These are phyloP conservation scores for Sebastes trivittatus DNA, from an alignment of 2,797 vertebrate genomes.

Conservation along the genomic window DNA sequence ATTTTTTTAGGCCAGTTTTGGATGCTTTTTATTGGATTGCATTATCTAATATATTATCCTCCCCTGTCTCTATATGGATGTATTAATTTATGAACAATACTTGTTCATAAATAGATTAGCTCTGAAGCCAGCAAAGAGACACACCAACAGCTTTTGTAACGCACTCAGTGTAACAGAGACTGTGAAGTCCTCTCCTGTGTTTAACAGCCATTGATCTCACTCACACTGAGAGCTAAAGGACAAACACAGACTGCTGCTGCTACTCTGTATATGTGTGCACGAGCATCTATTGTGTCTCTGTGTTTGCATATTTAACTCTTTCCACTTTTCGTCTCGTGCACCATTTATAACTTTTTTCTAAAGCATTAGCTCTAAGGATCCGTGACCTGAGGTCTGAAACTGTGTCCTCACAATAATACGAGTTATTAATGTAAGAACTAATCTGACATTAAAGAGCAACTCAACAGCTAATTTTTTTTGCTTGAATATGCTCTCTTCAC, in stretches of 20 bases:
- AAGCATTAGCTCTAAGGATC: neutral
- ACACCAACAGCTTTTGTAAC: neutral
- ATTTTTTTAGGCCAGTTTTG: neutral
- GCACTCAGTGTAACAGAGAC: conserved; percentile 4
- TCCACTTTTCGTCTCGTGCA: neutral
- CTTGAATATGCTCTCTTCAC: neutral
- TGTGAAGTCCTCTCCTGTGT: conserved; percentile 49
- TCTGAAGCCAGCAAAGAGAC: neutral
- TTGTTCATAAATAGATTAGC: neutral
- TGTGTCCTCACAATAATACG: neutral
- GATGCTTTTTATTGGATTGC: neutral
- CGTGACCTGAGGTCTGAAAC: neutral
- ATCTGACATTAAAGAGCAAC: neutral
- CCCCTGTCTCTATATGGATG: neutral
- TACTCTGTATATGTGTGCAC: neutral
- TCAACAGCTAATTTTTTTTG: neutral
- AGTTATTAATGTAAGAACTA: neutral
- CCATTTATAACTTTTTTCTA: neutral
- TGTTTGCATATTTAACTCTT: neutral
- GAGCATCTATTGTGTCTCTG: neutral
- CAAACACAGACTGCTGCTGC: conserved; percentile 57
- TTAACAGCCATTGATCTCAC: conserved; percentile 67
- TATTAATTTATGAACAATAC: neutral
- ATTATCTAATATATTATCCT: neutral
- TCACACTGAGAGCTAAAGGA: conserved; percentile 66